These are phyloP conservation scores for Microplitis deprimator DNA, from an alignment of 2,888 invertebrate species.

Conservation along the genomic window DNA sequence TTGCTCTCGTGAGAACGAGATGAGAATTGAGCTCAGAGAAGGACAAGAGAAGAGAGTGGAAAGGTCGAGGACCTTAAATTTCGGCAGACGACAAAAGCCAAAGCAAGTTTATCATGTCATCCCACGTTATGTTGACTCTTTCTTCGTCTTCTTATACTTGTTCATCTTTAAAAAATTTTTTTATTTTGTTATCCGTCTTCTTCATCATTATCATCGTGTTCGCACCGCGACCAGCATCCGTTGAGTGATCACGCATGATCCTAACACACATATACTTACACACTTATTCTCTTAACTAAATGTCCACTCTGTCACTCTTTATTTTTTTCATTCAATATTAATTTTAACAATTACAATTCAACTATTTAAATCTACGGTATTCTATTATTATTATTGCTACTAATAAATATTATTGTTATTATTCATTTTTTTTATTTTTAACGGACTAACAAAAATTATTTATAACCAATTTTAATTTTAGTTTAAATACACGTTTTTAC, in stretches of 20 bases:
- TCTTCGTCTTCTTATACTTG: conserved; percentile 39
- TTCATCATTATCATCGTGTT: conserved; percentile 18
- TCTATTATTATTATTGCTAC: conserved; percentile 27
- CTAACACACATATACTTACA: conserved; percentile 10
- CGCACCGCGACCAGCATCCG: conserved; percentile 21
- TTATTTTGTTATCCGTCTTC: conserved; percentile 12
- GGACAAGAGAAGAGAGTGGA: conserved; percentile 10
- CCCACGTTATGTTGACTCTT: conserved; percentile 40
- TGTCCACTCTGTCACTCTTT: neutral
- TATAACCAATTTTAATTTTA: neutral
- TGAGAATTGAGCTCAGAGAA: conserved; percentile 4
- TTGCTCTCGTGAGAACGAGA: conserved; percentile 21
- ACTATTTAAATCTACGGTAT: neutral
- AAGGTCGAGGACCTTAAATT: conserved; percentile 27
- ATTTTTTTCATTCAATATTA: conserved; percentile 1
- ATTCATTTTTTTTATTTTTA: conserved; percentile 33
- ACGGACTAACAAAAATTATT: neutral
- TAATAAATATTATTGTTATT: conserved; percentile 18
- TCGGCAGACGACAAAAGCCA: conserved; percentile 35
- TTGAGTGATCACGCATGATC: conserved; percentile 31
- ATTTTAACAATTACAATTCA: conserved; percentile 2
- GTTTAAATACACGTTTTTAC: neutral
- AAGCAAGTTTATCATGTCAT: conserved; percentile 25
- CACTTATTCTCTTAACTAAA: conserved; percentile 18
- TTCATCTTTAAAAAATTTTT: conserved; percentile 20